phyloP scores from a whole-genome alignment of 2,888 invertebrate genomes.

The Hofmannophila pseudospretella region DNA sequence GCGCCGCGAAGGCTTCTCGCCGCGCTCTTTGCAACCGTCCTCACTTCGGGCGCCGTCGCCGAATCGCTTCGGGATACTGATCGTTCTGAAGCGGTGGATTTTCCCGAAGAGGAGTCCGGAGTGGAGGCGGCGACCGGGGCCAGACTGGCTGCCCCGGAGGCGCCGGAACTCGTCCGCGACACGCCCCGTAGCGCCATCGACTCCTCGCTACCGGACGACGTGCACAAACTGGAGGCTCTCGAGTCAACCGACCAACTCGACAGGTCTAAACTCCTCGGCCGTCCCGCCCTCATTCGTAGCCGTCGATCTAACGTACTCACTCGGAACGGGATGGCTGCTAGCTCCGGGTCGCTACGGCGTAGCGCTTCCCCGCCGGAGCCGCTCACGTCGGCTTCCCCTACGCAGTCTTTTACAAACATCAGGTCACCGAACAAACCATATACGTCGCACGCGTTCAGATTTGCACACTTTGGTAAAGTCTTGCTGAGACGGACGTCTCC shows the following conservation, averaged over 20 bases:
- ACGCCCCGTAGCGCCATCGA: conserved; percentile 86
- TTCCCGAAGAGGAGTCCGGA: conserved; percentile 59
- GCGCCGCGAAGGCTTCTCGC: conserved; percentile 60
- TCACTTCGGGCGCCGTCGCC: conserved; percentile 31
- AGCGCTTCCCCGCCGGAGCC: conserved; percentile 86
- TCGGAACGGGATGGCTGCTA: conserved; percentile 89
- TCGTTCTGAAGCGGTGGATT: conserved; percentile 60
- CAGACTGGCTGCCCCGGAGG: conserved; percentile 79
- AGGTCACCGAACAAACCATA: conserved; percentile 93
- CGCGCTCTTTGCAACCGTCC: conserved; percentile 41
- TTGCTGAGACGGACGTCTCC: conserved; percentile 83
- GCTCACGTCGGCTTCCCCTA: conserved; percentile 85
- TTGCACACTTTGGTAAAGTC: conserved; percentile 86
- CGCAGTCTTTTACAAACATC: conserved; percentile 92
- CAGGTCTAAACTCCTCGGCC: conserved; percentile 88
- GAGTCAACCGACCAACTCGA: conserved; percentile 94
- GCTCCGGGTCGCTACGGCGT: conserved; percentile 88
- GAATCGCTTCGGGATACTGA: conserved; percentile 56
- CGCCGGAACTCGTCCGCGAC: conserved; percentile 86
- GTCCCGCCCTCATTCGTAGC: conserved; percentile 87
- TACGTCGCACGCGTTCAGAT: conserved; percentile 87
- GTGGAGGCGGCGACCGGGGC: conserved; percentile 74
- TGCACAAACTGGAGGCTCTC: conserved; percentile 87
- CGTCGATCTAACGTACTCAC: conserved; percentile 89
- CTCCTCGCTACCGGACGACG: conserved; percentile 92